These are phyloP conservation scores for Mesochorus sp. DNA, from an alignment of 2,888 invertebrate species.

Conservation along the genomic window DNA sequence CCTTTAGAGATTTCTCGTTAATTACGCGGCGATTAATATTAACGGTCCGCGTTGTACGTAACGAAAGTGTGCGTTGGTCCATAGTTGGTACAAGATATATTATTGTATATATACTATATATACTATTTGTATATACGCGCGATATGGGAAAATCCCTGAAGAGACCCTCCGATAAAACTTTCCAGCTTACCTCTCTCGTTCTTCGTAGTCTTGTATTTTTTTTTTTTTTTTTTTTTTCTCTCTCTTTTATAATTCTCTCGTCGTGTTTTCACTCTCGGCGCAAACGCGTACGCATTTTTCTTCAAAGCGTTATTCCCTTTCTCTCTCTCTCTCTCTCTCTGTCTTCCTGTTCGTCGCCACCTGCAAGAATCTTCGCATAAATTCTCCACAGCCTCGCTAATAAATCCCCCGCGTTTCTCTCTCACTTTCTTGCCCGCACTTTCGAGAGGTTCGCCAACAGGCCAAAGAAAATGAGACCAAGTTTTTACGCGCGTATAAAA, in stretches of 20 bases:
- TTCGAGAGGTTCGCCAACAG: slow-evolving; percentile 23
- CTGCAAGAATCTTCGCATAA: slow-evolving; percentile 66
- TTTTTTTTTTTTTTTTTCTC: slow-evolving; percentile 24
- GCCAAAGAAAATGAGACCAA: slow-evolving; percentile 47
- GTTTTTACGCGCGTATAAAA: background rate
- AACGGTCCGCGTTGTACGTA: slow-evolving; percentile 52
- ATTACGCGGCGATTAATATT: slow-evolving; percentile 65
- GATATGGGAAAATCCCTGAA: too few species aligned
- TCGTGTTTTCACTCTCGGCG: slow-evolving; percentile 41
- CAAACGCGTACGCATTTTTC: slow-evolving; percentile 35
- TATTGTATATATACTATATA: too few species aligned
- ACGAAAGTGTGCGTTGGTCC: slow-evolving; percentile 19
- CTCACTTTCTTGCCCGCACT: slow-evolving; percentile 48
- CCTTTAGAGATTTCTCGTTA: slow-evolving; percentile 62
- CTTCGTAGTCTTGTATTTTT: background rate
- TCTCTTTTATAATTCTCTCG: slow-evolving; percentile 8
- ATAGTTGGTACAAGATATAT: too few species aligned
- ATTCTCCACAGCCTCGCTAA: slow-evolving; percentile 72
- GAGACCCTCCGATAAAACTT: slow-evolving; percentile 47
- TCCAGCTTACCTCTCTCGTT: background rate
- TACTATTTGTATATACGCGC: too few species aligned
- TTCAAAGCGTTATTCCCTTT: slow-evolving; percentile 46
- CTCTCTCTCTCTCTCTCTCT: slow-evolving; percentile 35
- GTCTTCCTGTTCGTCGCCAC: slow-evolving; percentile 53
- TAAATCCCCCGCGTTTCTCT: slow-evolving; percentile 72